Evolutionary conservation across 2,888 invertebrate species (phyloP).

Genomic region (Drosophila birchii): DNA sequence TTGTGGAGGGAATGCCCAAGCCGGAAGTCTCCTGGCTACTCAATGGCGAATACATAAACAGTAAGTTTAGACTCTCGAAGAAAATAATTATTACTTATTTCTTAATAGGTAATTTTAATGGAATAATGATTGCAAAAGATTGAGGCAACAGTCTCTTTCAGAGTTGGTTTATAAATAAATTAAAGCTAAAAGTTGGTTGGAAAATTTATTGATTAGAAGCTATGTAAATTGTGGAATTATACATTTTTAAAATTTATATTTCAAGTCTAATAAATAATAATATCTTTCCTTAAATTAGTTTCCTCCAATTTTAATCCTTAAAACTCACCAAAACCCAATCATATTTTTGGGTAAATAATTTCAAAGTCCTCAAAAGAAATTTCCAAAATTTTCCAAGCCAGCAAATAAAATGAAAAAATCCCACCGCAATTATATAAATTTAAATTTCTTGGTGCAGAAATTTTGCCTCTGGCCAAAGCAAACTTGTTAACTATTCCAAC

Average conservation of each 20-base stretch:
- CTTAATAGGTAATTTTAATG: too few relatives aligned
- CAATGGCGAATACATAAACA: constrained; percentile 84
- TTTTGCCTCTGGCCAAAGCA: constrained; percentile 10
- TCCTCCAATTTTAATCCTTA: too few relatives aligned
- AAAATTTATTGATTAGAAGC: too few relatives aligned
- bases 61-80: constrained; percentile 64
- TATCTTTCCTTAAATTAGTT: too few relatives aligned
- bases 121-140: not conserved
- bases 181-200: too few relatives aligned
- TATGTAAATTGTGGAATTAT: too few relatives aligned
- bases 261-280: too few relatives aligned
- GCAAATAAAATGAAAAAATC: not conserved
- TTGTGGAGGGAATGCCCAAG: constrained; percentile 85
- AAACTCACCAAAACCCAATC: not conserved
- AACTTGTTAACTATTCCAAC: constrained; percentile 46
- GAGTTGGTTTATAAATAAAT: too few relatives aligned
- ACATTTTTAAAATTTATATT: too few relatives aligned
- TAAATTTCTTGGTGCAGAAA: not conserved
- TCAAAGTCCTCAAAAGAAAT: not conserved
- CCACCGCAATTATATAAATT: not conserved
- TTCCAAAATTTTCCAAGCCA: accelerated
- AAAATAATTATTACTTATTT: not conserved
- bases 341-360: not conserved
- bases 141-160: too few relatives aligned
- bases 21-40: constrained; percentile 85